Conservation (phyloP, 1,140 invertebrate genomes). For the Pentalonia nigronervosa region DNA sequence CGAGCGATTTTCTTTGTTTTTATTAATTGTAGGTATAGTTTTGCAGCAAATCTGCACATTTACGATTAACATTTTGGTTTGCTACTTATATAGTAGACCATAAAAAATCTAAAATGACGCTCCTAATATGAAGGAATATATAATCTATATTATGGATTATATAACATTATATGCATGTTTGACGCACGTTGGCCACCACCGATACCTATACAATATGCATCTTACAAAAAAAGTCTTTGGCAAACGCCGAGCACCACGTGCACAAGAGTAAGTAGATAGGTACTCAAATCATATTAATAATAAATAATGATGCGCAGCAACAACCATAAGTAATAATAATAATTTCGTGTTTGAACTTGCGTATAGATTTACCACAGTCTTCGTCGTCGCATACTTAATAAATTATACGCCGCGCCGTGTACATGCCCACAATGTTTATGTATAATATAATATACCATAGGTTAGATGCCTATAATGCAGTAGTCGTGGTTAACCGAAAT, state of each 20-base stretch:
- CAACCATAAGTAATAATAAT: not conserved
- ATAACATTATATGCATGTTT: not conserved
- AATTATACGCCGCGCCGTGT: not conserved
- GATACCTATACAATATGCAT: not conserved
- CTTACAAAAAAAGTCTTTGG: not conserved
- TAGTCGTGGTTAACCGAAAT: constrained; percentile 32
- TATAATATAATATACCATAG: not conserved
- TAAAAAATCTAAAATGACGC: no score
- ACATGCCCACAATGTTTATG: not conserved
- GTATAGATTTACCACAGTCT: not conserved
- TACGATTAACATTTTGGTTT: no score
- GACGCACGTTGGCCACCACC: not conserved
- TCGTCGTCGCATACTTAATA: not conserved
- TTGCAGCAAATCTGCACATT: no score
- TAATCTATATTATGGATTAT: no score
- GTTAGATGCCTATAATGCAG: no score
- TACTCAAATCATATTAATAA: not conserved
- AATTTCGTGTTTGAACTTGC: not conserved
- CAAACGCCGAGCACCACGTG: not conserved
- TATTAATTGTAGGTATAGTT: no score
- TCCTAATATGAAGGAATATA: no score
- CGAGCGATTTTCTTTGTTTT: no score
- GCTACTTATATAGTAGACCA: no score
- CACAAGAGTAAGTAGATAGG: not conserved
- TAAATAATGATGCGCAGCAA: not conserved